Conservation (phyloP, 1,140 invertebrate species). For the Diabrotica virgifera region DNA sequence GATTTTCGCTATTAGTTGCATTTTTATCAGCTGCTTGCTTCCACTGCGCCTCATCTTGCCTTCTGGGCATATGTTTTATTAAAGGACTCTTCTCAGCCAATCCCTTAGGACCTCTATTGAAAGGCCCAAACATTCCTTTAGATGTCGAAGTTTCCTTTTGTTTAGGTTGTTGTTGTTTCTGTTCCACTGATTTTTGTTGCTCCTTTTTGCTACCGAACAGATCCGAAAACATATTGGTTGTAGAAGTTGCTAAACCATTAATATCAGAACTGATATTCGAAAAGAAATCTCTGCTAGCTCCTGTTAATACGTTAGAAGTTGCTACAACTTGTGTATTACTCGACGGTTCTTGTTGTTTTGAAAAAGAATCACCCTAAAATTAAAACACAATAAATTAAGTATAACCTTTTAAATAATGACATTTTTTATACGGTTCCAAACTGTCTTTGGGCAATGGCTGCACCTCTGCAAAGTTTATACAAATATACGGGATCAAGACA, state of each 20-base stretch:
- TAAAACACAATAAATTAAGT: conserved; percentile 10
- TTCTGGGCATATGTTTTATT: conserved; percentile 75
- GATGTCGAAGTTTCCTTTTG: conserved; percentile 54
- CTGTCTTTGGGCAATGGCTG: too few relatives aligned
- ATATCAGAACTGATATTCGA: conserved; percentile 85
- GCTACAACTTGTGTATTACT: conserved; percentile 51
- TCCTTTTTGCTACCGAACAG: conserved; percentile 65
- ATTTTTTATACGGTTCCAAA: too few relatives aligned
- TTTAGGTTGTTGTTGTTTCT: conserved; percentile 38
- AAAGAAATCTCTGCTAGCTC: conserved; percentile 77
- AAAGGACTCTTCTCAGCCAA: conserved; percentile 86
- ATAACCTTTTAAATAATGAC: neutral
- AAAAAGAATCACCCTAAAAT: conserved; percentile 43
- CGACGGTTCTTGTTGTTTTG: conserved; percentile 37
- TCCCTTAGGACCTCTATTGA: conserved; percentile 75
- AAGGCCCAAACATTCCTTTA: conserved; percentile 65
- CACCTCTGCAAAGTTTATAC: too few relatives aligned
- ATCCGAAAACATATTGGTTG: conserved; percentile 87
- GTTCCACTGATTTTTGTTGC: conserved; percentile 24
- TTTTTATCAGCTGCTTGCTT: conserved; percentile 66
- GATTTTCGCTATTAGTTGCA: conserved; percentile 79
- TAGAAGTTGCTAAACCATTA: conserved; percentile 86
- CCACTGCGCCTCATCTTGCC: conserved; percentile 63
- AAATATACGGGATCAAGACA: too few relatives aligned
- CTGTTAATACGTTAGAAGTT: conserved; percentile 48